Conservation (phyloP, 2,113 vertebrate genomes). For the Ctenomys sociabilis region DNA sequence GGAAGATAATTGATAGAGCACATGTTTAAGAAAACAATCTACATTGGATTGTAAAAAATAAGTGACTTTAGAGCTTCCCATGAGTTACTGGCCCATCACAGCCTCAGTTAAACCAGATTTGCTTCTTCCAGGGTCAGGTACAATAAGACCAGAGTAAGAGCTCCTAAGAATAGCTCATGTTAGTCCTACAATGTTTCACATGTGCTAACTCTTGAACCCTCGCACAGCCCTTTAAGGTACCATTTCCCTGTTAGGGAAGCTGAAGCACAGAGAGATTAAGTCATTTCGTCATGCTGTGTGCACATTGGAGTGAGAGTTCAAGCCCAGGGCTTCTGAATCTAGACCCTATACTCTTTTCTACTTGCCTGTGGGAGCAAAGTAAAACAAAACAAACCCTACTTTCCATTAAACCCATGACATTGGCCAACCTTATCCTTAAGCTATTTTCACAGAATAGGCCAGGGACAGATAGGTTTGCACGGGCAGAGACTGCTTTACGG, state of each 20-base stretch:
- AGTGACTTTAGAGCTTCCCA: not conserved
- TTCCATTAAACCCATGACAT: not conserved
- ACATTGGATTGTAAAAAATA: not conserved
- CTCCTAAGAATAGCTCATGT: not conserved
- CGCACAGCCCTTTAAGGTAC: not conserved
- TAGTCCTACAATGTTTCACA: not conserved
- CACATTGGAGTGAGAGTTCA: not conserved
- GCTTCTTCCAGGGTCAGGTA: not conserved
- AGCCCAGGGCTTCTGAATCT: not conserved
- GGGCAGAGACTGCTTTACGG: not conserved
- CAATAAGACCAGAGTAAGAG: not conserved
- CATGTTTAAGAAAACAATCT: constrained; percentile 10
- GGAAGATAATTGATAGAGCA: not conserved
- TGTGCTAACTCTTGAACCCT: not conserved
- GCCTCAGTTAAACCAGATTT: not conserved
- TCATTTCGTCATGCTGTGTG: not conserved
- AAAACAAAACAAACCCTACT: not conserved
- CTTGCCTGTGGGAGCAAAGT: not conserved
- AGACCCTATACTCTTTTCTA: not conserved
- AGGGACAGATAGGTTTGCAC: not conserved
- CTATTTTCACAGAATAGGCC: not conserved
- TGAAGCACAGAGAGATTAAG: not conserved
- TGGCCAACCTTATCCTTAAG: not conserved
- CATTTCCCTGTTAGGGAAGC: not conserved
- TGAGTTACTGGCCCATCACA: not conserved